Evolutionary conservation across 2,797 vertebrate species (phyloP).

Genomic region (Loriculus beryllinus): DNA sequence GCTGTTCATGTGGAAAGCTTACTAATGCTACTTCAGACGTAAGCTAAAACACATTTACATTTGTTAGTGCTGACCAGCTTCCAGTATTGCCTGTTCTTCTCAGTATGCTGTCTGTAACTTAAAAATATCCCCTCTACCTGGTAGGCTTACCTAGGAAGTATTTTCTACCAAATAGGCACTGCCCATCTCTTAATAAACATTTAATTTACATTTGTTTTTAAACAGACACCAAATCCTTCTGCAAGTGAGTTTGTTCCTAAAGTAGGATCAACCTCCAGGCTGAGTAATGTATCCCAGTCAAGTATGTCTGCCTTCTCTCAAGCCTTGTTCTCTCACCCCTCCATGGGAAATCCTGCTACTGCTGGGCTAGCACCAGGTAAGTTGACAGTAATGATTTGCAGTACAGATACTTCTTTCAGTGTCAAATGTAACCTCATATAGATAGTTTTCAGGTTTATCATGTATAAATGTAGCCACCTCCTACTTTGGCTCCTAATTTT

Average conservation of each 20-base stretch:
- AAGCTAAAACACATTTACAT: not conserved
- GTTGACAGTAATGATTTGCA: conserved; percentile 49
- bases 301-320: conserved; percentile 93
- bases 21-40: not conserved
- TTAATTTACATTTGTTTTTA: conserved; percentile 73
- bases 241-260: conserved; percentile 99
- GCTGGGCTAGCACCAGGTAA: conserved; percentile 94
- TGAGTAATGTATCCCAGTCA: conserved; percentile 91
- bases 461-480: not conserved
- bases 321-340: conserved; percentile 91
- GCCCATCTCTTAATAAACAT: conserved; percentile 31
- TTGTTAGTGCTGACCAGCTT: not conserved
- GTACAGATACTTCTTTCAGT: conserved; percentile 10
- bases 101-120: not conserved
- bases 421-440: not conserved
- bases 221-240: conserved; percentile 95
- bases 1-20: not conserved
- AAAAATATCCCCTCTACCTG: not conserved
- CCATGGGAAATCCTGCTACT: conserved; percentile 87
- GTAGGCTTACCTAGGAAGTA: not conserved
- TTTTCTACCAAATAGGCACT: not conserved
- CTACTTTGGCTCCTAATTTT: not conserved
- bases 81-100: not conserved
- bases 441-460: not conserved
- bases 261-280: conserved; percentile 88